phyloP scores from a whole-genome alignment of 1,140 invertebrate genomes.

The Drosophila mauritiana region DNA sequence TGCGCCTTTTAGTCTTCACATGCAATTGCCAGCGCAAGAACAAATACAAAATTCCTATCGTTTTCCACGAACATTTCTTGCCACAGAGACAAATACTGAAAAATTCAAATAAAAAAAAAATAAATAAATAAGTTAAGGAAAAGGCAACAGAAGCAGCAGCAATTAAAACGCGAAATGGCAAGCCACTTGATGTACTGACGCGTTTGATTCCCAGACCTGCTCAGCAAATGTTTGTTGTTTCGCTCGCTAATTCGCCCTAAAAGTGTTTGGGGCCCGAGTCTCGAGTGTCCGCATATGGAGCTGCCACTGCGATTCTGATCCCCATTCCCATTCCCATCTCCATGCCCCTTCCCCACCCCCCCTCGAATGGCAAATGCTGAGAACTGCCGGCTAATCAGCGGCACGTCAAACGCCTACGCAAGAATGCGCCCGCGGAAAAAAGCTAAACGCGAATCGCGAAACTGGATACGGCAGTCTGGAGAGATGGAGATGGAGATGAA shows the following conservation, averaged over 20 bases:
- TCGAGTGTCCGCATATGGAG: slow-evolving; percentile 38
- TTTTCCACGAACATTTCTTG: slow-evolving; percentile 41
- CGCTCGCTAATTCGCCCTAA: slow-evolving; percentile 46
- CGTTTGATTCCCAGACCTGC: slow-evolving; percentile 35
- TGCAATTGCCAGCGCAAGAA: slow-evolving; percentile 14
- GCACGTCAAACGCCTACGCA: slow-evolving; percentile 70
- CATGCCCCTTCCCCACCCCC: background rate
- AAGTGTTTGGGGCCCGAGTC: slow-evolving; percentile 26
- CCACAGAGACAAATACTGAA: slow-evolving; percentile 12
- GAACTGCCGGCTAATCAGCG: slow-evolving; percentile 70
- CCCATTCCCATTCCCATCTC: background rate
- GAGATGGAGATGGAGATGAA: background rate
- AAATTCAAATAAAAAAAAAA: too few species aligned
- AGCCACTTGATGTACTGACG: slow-evolving; percentile 2
- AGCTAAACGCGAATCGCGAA: slow-evolving; percentile 15
- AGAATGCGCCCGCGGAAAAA: slow-evolving; percentile 40
- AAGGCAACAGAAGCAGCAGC: slow-evolving; percentile 21
- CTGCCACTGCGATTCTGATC: slow-evolving; percentile 2
- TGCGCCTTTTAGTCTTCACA: slow-evolving; percentile 17
- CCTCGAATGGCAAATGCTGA: background rate
- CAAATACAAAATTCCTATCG: slow-evolving; percentile 3
- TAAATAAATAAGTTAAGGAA: slow-evolving; percentile 2
- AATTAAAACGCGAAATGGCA: slow-evolving; percentile 42
- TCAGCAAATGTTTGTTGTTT: slow-evolving; percentile 36
- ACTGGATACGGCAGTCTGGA: slow-evolving; percentile 7